phyloP scores from a whole-genome alignment of 2,888 invertebrate species.

The Latrodectus hesperus region DNA sequence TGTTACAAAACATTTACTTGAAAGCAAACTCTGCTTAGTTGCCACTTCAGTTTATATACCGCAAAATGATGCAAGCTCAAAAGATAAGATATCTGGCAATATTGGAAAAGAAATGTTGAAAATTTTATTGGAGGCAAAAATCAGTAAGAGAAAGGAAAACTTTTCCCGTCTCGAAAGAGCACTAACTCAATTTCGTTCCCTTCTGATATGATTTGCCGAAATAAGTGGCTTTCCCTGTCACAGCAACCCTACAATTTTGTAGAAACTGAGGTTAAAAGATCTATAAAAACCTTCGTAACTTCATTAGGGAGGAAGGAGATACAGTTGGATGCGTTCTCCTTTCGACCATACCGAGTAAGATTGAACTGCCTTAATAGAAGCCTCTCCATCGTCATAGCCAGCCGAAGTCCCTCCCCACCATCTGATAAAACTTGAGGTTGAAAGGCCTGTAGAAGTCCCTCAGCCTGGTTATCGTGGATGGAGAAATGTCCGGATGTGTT shows the following conservation, averaged over 20 bases:
- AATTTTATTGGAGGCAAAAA: constrained; percentile 10
- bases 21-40: too few species aligned
- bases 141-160: constrained; percentile 27
- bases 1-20: too few species aligned
- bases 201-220: constrained; percentile 65
- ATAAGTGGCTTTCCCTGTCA: constrained; percentile 72
- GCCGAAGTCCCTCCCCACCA: constrained; percentile 91
- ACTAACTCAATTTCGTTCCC: constrained; percentile 56
- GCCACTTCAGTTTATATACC: not conserved
- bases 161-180: not conserved
- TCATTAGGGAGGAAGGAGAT: constrained; percentile 71
- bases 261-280: constrained; percentile 83
- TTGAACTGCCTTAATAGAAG: constrained; percentile 62
- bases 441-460: constrained; percentile 76
- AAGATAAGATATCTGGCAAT: constrained; percentile 45
- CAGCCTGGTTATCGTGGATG: constrained; percentile 72
- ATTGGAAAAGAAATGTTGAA: constrained; percentile 9
- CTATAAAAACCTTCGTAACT: constrained; percentile 75
- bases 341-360: constrained; percentile 76
- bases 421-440: constrained; percentile 88
- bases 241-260: constrained; percentile 92
- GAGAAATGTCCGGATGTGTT: constrained; percentile 75
- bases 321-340: constrained; percentile 76
- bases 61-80: constrained; percentile 41
- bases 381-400: constrained; percentile 81